Base-by-base conservation (phyloP, 2,888 invertebrate genomes). In the Standfussiana lucernea region DNA sequence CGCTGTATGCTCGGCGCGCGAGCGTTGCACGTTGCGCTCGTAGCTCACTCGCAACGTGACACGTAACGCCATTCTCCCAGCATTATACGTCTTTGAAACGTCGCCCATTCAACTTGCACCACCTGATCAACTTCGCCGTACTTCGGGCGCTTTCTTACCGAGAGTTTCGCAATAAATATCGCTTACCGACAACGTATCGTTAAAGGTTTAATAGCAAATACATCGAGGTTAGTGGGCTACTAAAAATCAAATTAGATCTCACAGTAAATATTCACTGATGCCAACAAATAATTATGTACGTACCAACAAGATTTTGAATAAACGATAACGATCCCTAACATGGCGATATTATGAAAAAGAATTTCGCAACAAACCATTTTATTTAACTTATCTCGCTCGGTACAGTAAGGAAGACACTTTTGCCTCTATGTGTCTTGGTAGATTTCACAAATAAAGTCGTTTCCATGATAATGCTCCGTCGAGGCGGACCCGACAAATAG, bases 401-500 rank as follows among this genome's bases (percentile, higher is more conserved):
- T 59, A 75, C 66, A 77, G 79, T 78, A 69, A 83, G 53, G 69
- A 59, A 53, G 65, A 62, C 69, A 79, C 62, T 83, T 79, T 79
- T 74, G 67, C 69, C 68, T 72, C 56, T 65, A 81, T 80, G 81
- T 79, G 67, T 80, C 82, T 82, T 85, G 87, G 84, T 87, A 88
- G 86, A 88, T 90, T 88, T 84, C 87, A 86, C 89, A 89, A 90
- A 91, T 88, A 88, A 85, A 89, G 85, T 81, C 83, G 88, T 90
- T 91, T 88, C 85, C 86, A 91, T 90, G 89, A 90, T 89, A 91
- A 91, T 90, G 84, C 72, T 74, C 84, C 84, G 87, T 80, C 86
- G 82, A 84, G 84, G 83, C 85, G 82, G 82, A 85, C 86, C 85
- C 88, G 79, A 88, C 86, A 88, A 90, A 89, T 90, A 89, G 87